Evolutionary conservation across 2,888 invertebrate genomes (phyloP), one percentile per base, ranked within the genome.

Genomic region (Melanotus villosus): DNA sequence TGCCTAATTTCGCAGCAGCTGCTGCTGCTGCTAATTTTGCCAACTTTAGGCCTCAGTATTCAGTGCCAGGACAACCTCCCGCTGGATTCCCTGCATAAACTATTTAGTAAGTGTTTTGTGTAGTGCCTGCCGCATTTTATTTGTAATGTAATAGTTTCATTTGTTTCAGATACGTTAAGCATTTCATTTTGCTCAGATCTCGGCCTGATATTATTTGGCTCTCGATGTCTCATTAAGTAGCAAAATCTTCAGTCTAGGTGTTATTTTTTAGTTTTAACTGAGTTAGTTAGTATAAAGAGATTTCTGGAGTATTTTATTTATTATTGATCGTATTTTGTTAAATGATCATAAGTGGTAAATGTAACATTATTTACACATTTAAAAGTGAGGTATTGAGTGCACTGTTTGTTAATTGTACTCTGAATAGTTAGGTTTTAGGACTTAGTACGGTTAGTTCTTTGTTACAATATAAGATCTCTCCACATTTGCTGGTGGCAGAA

Each of bases 41-140:
- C 77, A 93, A 93, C 85, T 96, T 96, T 88, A 90, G 96, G 85
- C 96, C 96, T 82, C 95, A 96, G 88, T 96, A 93, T 85, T 90
- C 90, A 45, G 89, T 91, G 65, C 91, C 90, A 41, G 90, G 90
- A 36, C 90, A 90, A 80, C 88, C 88, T 32, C 82, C 84, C 16
- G 77, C 82, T 59, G 84, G 84, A 68, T 84, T 84, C 73, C 82
- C 84, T 59, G 84, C 84, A 73, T 84, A 84, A 74, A 67, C 52
- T 47, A 38, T 45, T 21, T 45, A 59, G 54, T 73, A 47, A 30
- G 26, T 58, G 1, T 19, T 19, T 43, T 1, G 10, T 26, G n/a
- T n/a, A n/a, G n/a, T n/a, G n/a, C n/a, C n/a, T n/a, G n/a, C n/a
- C n/a, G n/a, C n/a, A n/a, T n/a, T n/a, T n/a, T n/a, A n/a, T 19